phyloP scores from a whole-genome alignment of 1,140 invertebrate genomes.

The Rhynchophorus ferrugineus region DNA sequence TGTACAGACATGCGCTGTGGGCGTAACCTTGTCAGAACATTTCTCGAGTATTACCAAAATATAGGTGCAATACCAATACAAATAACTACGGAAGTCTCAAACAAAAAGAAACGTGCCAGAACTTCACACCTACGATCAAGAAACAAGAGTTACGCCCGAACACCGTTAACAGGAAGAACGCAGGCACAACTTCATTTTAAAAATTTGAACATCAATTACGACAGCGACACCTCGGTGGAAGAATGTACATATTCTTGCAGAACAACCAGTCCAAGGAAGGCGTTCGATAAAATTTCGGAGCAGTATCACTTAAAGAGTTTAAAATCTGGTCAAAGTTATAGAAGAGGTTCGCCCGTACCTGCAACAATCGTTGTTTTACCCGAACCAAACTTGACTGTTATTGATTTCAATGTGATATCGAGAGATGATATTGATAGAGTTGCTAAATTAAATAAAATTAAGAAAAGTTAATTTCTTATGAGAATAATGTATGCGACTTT shows the following conservation, averaged over 20 bases:
- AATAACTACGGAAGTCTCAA: constrained; percentile 46
- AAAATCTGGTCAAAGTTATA: constrained; percentile 27
- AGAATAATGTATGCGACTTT: no score
- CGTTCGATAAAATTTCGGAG: constrained; percentile 27
- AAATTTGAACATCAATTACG: constrained; percentile 51
- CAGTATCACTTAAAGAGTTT: constrained; percentile 28
- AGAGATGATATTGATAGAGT: constrained; percentile 37
- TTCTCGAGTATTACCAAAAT: constrained; percentile 73
- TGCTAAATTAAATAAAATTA: constrained; percentile 21
- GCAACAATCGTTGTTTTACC: constrained; percentile 40
- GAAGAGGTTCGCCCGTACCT: constrained; percentile 25
- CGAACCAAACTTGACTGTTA: constrained; percentile 58
- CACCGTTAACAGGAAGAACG: constrained; percentile 47
- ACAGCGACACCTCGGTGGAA: constrained; percentile 44
- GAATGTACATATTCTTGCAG: constrained; percentile 34
- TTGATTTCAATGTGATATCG: constrained; percentile 64
- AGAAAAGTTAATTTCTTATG: constrained; percentile 4
- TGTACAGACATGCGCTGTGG: constrained; percentile 56
- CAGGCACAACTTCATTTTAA: constrained; percentile 52
- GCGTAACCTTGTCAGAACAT: constrained; percentile 64
- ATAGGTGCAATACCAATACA: constrained; percentile 59
- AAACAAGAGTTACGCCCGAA: constrained; percentile 44
- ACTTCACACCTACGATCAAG: constrained; percentile 46
- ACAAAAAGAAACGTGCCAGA: constrained; percentile 41
- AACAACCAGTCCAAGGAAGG: constrained; percentile 23